Conservation (phyloP, 2,888 invertebrate species). For the Pollenia amentaria region DNA sequence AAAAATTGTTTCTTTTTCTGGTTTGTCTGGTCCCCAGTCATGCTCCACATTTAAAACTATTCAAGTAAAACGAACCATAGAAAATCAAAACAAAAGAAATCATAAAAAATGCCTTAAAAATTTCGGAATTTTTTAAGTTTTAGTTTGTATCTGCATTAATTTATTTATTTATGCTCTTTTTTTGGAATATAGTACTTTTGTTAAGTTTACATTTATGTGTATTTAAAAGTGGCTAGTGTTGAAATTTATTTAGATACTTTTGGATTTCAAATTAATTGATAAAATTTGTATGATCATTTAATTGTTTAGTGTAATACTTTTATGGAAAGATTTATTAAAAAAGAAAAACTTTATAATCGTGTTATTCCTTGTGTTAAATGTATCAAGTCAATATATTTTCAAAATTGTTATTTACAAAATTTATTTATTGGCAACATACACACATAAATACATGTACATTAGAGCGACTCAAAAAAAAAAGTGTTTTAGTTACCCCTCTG, state of each 20-base stretch:
- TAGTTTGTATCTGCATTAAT: conserved; percentile 35
- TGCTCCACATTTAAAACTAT: conserved; percentile 39
- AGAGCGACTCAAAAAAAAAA: too few species aligned
- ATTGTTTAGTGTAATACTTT: too few species aligned
- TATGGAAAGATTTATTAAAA: too few species aligned
- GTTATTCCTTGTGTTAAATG: too few species aligned
- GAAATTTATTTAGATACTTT: background rate
- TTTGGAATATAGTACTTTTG: too few species aligned
- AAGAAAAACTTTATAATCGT: too few species aligned
- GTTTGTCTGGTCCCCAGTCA: conserved; percentile 26
- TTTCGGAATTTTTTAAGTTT: conserved; percentile 14
- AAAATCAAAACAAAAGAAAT: conserved; percentile 34
- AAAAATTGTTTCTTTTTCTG: conserved; percentile 6
- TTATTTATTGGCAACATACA: too few species aligned
- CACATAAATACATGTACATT: too few species aligned
- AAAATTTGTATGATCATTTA: background rate
- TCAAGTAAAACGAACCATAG: conserved; percentile 43
- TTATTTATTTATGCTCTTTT: conserved; percentile 16
- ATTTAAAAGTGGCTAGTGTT: conserved; percentile 3
- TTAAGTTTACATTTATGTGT: background rate
- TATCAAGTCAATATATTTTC: too few species aligned
- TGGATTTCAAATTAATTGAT: background rate
- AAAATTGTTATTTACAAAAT: too few species aligned
- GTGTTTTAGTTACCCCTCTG: too few species aligned
- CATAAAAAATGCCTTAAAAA: conserved; percentile 25